These are phyloP conservation scores for Latrodectus geometricus DNA, from an alignment of 1,140 invertebrate genomes.

Conservation along the genomic window DNA sequence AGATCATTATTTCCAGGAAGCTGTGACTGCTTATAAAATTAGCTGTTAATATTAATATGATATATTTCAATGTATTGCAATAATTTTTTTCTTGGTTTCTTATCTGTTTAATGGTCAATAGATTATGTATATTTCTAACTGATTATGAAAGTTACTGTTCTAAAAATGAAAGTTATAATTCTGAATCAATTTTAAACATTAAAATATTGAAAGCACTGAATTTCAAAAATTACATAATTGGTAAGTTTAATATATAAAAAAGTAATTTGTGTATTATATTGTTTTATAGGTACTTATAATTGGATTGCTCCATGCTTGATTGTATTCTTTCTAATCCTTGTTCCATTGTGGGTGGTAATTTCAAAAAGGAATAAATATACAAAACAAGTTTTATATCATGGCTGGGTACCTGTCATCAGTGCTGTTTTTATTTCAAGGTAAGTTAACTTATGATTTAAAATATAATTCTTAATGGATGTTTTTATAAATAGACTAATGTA, in stretches of 20 bases:
- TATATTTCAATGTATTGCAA: no score
- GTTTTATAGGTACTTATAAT: conserved; percentile 16
- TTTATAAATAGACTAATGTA: no score
- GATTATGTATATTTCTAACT: background rate
- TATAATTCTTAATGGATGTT: no score
- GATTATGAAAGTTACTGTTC: background rate
- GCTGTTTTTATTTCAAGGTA: conserved; percentile 91
- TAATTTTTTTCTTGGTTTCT: no score
- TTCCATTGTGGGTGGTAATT: conserved; percentile 82
- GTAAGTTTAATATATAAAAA: background rate
- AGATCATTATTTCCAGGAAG: no score
- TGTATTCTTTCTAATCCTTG: conserved; percentile 71
- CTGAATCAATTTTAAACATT: background rate
- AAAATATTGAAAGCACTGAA: no score
- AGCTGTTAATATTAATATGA: no score
- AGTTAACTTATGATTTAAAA: background rate
- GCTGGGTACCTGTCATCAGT: conserved; percentile 87
- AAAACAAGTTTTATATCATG: conserved; percentile 80
- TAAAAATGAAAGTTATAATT: no score
- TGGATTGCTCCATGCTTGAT: conserved; percentile 59
- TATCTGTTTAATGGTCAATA: background rate
- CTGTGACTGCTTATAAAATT: no score
- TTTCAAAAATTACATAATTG: no score
- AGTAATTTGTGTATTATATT: conserved; percentile 7
- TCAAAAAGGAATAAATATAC: conserved; percentile 83